Base-by-base conservation (phyloP, 2,888 invertebrate genomes). In the Cetonia aurata region DNA sequence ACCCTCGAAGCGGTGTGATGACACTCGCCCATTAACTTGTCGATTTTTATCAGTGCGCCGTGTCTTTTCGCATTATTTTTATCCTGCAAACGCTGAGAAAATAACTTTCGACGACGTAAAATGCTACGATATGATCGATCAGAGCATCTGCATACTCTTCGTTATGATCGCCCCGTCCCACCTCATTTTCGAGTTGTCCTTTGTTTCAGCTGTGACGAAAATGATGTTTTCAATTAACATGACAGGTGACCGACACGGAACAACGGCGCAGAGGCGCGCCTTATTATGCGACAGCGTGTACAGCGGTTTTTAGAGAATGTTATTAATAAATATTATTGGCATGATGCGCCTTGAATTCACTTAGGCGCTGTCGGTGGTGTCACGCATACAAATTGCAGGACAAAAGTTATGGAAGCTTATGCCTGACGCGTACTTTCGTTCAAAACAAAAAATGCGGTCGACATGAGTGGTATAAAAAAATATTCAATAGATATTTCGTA, bases 1-100 rank as follows among this genome's bases (percentile, higher is more conserved):
- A 75, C 72, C 72, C 70, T 74, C 74, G 72, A 75, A 75, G 73
- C 74, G 71, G 73, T 74, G 73, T 74, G 75, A 74, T 75, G 75
- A 75, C 75, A 75, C 71, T 75, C 70, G 72, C 71, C 73, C 75
- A 74, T 75, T 75, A 74, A 71, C 71, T 71, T 62, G 60, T 62
- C 71, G 75, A 75, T 75, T 70, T 75, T 74, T 69, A 69, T 69
- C 69, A 55, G 25, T 52, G 52, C 53, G 17, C 37, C 67, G 15
- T 65, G 62, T 69, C 55, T 6, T 62, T 60, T 69, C 44, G 33
- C 42, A 42, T 60, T 57, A 42, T 69, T 60, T 69, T 59, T 69
- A 8, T 50, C 37, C 33, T 17, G 17, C 48, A 62, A 60, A 46
- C 33, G 46, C 41, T 25, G 25, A 25, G 44, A 59, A 60, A 60